These are phyloP conservation scores for Athetis lepigone DNA, from an alignment of 2,888 invertebrate genomes.

Conservation along the genomic window DNA sequence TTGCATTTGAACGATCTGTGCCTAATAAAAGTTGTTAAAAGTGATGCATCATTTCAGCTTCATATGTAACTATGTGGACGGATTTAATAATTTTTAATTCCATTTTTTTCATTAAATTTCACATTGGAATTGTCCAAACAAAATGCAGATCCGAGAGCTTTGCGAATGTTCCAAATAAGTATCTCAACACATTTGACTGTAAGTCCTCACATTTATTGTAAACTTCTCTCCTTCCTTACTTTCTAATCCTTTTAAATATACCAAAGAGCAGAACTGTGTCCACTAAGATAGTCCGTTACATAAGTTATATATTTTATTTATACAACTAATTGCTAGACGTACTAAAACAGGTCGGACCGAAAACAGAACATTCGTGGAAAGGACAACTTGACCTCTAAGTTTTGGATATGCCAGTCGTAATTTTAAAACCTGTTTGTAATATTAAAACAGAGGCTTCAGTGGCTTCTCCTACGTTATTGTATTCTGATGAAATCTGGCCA, in stretches of 20 bases:
- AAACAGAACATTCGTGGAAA: constrained; percentile 49
- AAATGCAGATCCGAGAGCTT: too few relatives aligned
- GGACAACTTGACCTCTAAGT: constrained; percentile 69
- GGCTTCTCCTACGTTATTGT: constrained; percentile 71
- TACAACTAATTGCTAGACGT: not conserved
- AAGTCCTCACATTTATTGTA: too few relatives aligned
- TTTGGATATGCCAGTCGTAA: constrained; percentile 70
- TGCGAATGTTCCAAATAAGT: constrained; percentile 1
- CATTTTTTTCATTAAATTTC: too few relatives aligned
- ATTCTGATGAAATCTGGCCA: constrained; percentile 46
- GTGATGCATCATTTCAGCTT: constrained; percentile 4
- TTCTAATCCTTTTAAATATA: not conserved
- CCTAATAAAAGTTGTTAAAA: constrained; percentile 1
- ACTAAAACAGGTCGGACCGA: constrained; percentile 35
- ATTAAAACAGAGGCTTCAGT: constrained; percentile 66
- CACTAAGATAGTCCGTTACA: constrained; percentile 2
- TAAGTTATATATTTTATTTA: too few relatives aligned
- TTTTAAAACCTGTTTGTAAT: constrained; percentile 78
- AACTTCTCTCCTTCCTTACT: too few relatives aligned
- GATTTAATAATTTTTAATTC: too few relatives aligned
- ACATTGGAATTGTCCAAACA: not conserved
- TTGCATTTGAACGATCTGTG: not conserved
- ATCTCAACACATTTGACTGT: constrained; percentile 1
- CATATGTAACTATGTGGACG: not conserved
- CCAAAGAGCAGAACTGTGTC: not conserved